A percentile compares a stretch with the other conserved stretches of the same genome.
Evolutionary conservation across 1,140 invertebrate species (phyloP).

Genomic region (Euwallacea fornicatus): DNA sequence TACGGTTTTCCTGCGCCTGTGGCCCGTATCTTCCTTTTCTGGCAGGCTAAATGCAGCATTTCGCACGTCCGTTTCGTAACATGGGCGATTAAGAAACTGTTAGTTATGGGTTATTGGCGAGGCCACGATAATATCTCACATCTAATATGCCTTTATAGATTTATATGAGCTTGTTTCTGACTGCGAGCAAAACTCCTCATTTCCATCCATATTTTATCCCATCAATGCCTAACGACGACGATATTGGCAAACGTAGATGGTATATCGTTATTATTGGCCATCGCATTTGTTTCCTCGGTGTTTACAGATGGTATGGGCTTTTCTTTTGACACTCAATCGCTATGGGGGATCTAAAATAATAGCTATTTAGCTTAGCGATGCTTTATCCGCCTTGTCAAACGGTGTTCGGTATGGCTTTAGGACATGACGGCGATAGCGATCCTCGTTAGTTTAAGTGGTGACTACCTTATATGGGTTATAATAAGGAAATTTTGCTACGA

Average conservation of each 20-base stretch:
- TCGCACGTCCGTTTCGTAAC: conserved; percentile 1
- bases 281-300: conserved; percentile 18
- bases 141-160: too few species aligned
- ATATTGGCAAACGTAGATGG: background rate
- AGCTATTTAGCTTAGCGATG: conserved; percentile 6
- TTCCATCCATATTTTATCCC: too few species aligned
- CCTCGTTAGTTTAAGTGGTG: conserved; percentile 6
- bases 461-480: conserved; percentile 7
- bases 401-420: background rate
- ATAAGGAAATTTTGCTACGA: background rate
- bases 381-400: conserved; percentile 13
- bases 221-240: too few species aligned
- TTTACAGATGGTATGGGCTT: conserved; percentile 7
- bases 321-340: conserved; percentile 13
- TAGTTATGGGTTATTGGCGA: too few species aligned
- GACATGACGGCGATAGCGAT: background rate
- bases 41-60: conserved; percentile 3
- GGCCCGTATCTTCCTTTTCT: conserved; percentile 5
- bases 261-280: conserved; percentile 13
- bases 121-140: too few species aligned
- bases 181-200: too few species aligned
- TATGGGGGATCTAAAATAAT: conserved; percentile 8
- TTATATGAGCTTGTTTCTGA: too few species aligned
- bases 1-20: background rate
- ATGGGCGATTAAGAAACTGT: background rate